Percentiles rank a stretch among this genome's conserved stretches.
phyloP scores from a whole-genome alignment of 1,140 invertebrate species.

The Sarcophaga bullata region DNA sequence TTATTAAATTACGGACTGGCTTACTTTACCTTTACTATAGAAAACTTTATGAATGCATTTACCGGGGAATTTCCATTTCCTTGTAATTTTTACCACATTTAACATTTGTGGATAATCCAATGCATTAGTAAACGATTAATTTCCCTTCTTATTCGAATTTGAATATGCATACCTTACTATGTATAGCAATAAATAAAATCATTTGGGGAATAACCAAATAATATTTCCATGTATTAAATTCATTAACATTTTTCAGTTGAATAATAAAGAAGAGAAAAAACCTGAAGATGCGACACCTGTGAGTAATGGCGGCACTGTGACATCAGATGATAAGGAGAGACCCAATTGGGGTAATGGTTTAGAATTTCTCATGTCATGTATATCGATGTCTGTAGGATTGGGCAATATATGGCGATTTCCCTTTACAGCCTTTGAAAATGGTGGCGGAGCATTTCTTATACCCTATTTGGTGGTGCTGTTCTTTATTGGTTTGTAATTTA shows the following conservation, averaged over 20 bases:
- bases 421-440: constrained; percentile 85
- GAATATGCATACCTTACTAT: too few species aligned
- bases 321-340: constrained; percentile 61
- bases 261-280: constrained; percentile 47
- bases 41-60: too few species aligned
- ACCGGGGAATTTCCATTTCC: too few species aligned
- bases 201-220: too few species aligned
- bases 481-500: constrained; percentile 74
- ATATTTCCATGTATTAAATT: too few species aligned
- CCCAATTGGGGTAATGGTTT: constrained; percentile 84
- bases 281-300: neutral
- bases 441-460: constrained; percentile 77
- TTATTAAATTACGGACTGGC: too few species aligned
- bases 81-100: too few species aligned
- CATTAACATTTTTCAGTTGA: constrained; percentile 42
- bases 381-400: constrained; percentile 88
- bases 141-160: too few species aligned
- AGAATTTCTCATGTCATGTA: constrained; percentile 90
- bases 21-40: too few species aligned
- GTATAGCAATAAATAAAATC: too few species aligned
- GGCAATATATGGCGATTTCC: constrained; percentile 78
- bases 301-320: constrained; percentile 13
- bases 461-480: constrained; percentile 86
- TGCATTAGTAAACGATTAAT: too few species aligned
- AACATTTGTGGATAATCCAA: too few species aligned